phyloP scores from a whole-genome alignment of 2,888 invertebrate genomes.

The Eulithis testata region DNA sequence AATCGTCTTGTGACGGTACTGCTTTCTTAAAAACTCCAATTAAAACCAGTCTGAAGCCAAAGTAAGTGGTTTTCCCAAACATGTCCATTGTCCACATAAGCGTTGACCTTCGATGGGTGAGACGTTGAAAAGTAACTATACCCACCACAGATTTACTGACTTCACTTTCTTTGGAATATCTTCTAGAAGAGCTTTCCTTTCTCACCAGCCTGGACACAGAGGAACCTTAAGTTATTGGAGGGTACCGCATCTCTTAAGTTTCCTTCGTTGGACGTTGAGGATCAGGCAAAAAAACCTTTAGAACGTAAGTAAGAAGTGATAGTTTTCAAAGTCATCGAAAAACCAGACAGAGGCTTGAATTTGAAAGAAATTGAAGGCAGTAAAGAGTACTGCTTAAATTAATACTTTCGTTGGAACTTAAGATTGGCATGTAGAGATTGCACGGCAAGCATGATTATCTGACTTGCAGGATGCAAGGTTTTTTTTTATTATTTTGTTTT shows the following conservation, averaged over 20 bases:
- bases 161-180: constrained; percentile 24
- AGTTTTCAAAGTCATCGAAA: not conserved
- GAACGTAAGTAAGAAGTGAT: constrained; percentile 26
- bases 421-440: constrained; percentile 27
- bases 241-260: constrained; percentile 31
- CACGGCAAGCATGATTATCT: constrained; percentile 26
- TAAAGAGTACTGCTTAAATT: constrained; percentile 10
- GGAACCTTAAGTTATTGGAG: constrained; percentile 34
- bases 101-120: not conserved
- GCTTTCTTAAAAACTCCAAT: not conserved
- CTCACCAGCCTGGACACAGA: constrained; percentile 32
- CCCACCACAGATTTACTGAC: constrained; percentile 14
- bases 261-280: constrained; percentile 30
- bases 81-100: not conserved
- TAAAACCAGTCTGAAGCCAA: not conserved
- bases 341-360: constrained; percentile 7
- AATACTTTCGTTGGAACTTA: constrained; percentile 1
- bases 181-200: constrained; percentile 32
- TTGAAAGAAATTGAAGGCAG: constrained; percentile 19
- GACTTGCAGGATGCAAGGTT: not conserved
- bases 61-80: not conserved
- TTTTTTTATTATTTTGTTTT: too few species aligned
- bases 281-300: constrained; percentile 19
- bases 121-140: not conserved
- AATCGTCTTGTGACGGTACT: not conserved